Base-by-base conservation (phyloP, 1,140 invertebrate species). In the Aleiodes sp. region DNA sequence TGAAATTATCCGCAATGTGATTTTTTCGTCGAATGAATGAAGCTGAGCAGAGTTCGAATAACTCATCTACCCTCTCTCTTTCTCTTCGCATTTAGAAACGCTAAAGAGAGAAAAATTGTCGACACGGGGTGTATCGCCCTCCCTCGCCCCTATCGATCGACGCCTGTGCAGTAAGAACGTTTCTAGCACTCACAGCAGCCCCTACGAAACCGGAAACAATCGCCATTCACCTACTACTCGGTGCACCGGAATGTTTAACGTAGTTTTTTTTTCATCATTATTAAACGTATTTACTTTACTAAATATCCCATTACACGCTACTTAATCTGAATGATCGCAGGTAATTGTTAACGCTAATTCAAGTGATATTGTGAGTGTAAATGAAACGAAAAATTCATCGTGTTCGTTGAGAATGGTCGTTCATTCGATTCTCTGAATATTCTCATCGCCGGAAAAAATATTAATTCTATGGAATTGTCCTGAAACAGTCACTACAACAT, bases 121-220 rank as follows among this genome's bases (percentile, higher is more conserved):
- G 14, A 21, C 21, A 9, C n/a, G 64, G 63, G 41, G 63, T 21
- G 57, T 35, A 60, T 37, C 29, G 67, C 43, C 72, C 70, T 72
- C 73, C 62, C 70, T 73, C 43, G 69, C 71, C 62, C 65, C 69
- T 79, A 80, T 80, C 75, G 79, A 80, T 79, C 76, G 79, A 80
- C 79, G 79, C 79, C 76, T 80, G 79, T 80, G 79, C 79, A 80
- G 75, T 78, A 64, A 4, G 26, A 59, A 3, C 56, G 2, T 26
- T 24, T 3, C 56, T 4, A 67, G 65, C 65, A 72, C 68, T 65
- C 63, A 61, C 59, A 65, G 71, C 39, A 73, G 73, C 64, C 71
- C 70, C 29, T 26, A n/a, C 10, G 7, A 69, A 52, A 74, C 70
- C 70, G 72, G 65, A 75, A 75, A 73, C 59, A 76, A 79, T 78